Base-by-base conservation (phyloP, 2,888 invertebrate genomes). In the Nephrotoma appendiculata region DNA sequence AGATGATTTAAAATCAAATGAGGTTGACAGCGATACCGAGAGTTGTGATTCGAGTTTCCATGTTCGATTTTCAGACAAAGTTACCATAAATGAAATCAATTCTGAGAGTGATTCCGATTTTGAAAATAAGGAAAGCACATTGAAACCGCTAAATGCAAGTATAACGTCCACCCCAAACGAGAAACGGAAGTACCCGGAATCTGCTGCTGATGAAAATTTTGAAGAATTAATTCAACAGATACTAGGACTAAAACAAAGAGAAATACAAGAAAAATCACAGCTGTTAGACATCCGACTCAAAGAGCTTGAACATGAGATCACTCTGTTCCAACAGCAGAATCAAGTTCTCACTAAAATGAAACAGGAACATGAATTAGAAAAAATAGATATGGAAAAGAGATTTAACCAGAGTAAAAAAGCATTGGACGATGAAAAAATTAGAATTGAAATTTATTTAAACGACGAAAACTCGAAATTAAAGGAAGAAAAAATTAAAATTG, bases 381-480 rank as follows among this genome's bases (percentile, higher is more conserved):
- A 93, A 89, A 93, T 93, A 87, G 91, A 92, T 85, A 92, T 93
- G 89, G 92, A 93, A 89, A 86, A n/a, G n/a, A 15, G 1, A 6
- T 52, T 52, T 86, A 12, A 41, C n/a, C n/a, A 19, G 31, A 41
- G 5, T 41, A 52, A 86, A 6, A 15, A 52, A 15, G 7, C 15
- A 15, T 92, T 94, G 44, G 93, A 94, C 89, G 94, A 95, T 90
- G 95, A 95, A 88, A 93, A 94, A 90, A 93, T 94, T 86, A 92
- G 94, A 88, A 92, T 94, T 41, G 94, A 95, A 90, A 94, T 94
- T 88, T 93, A 93, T 90, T 90, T 95, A 89, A 94, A 94, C 87
- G 95, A 95, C 89, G 95, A 95, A 90, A 94, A 94, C 88, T 94
- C 94, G 89, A 95, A 94, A 89, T 90, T 96, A 7, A 91, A 92